phyloP scores from a whole-genome alignment of 2,113 vertebrate genomes.

The Engraulis encrasicolus region DNA sequence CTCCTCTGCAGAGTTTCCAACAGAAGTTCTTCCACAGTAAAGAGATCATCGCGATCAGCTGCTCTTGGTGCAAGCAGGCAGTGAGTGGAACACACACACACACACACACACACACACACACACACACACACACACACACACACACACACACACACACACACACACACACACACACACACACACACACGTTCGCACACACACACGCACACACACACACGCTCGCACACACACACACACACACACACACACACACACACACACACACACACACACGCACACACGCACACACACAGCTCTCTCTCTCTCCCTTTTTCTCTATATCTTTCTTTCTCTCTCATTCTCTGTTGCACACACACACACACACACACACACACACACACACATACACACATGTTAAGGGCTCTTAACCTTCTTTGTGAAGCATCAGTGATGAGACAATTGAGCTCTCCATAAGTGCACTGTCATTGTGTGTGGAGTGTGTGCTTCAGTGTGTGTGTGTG shows the following conservation, averaged over 20 bases:
- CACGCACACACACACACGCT: not conserved
- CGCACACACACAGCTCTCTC: not conserved
- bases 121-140: not conserved
- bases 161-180: not conserved
- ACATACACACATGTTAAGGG: too few relatives aligned
- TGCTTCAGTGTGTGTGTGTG: not conserved
- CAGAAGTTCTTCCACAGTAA: constrained; percentile 99
- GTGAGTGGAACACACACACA: constrained; percentile 76
- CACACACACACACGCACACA: not conserved
- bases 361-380: too few relatives aligned
- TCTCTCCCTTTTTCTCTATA: too few relatives aligned
- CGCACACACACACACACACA: not conserved
- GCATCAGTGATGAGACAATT: too few relatives aligned
- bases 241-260: not conserved
- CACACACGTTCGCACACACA: too few relatives aligned
- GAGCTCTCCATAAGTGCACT: too few relatives aligned
- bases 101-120: not conserved
- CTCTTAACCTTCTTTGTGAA: too few relatives aligned
- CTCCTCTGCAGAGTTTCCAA: constrained; percentile 87
- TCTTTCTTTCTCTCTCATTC: too few relatives aligned
- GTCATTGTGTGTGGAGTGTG: too few relatives aligned
- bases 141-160: not conserved
- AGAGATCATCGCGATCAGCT: constrained; percentile 98
- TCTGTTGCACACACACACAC: not conserved
- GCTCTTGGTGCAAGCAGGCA: constrained; percentile 98